These are phyloP conservation scores for Brotula barbata DNA, from an alignment of 2,797 vertebrate genomes.

Conservation along the genomic window DNA sequence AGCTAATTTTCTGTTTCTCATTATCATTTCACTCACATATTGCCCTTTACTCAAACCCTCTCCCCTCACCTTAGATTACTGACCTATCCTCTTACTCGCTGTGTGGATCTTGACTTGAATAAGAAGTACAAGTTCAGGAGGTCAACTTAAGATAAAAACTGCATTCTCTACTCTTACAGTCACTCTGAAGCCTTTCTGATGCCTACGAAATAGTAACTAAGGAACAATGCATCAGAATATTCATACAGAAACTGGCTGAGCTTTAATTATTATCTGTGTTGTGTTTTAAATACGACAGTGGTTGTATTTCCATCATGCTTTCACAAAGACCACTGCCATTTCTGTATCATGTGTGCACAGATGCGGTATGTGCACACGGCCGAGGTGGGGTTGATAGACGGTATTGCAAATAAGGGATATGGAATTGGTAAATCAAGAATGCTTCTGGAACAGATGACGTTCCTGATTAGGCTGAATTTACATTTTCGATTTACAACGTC, in stretches of 20 bases:
- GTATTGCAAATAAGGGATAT: conserved; percentile 13
- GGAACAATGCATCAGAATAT: conserved; percentile 2
- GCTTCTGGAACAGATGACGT: not conserved
- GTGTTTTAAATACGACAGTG: conserved; percentile 17
- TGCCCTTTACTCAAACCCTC: conserved; percentile 37
- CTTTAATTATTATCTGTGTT: conserved; percentile 18
- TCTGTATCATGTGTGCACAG: conserved; percentile 9
- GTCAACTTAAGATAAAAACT: conserved; percentile 46
- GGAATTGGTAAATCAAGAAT: conserved; percentile 33
- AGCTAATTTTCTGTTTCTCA: conserved; percentile 47
- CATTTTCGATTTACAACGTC: too few species aligned
- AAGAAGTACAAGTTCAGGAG: conserved; percentile 33
- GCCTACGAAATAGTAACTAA: conserved; percentile 23
- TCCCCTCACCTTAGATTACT: conserved; percentile 44
- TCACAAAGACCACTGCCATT: conserved; percentile 3
- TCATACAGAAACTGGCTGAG: conserved; percentile 4
- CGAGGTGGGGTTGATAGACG: conserved; percentile 22
- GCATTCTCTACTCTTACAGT: conserved; percentile 24
- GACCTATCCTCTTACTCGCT: conserved; percentile 31
- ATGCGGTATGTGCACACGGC: conserved; percentile 3
- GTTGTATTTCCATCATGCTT: not conserved
- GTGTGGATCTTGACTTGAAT: conserved; percentile 39
- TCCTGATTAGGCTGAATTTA: too few species aligned
- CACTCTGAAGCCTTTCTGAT: conserved; percentile 4
- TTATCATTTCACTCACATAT: conserved; percentile 43